phyloP scores from a whole-genome alignment of 92 coral and sea anemone genomes.

The Hydrozoanthus gracilis region DNA sequence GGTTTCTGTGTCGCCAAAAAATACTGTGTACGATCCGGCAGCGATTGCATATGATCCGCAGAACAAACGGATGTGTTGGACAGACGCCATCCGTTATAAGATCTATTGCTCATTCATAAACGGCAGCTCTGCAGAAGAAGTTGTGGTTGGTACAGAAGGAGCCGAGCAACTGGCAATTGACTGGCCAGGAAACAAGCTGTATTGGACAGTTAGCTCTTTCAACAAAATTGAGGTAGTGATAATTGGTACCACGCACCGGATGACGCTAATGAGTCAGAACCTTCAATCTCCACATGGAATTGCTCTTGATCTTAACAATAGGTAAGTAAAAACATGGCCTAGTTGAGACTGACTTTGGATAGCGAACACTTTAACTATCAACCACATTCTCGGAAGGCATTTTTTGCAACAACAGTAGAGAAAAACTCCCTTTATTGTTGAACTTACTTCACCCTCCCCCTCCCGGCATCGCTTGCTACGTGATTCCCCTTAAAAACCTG shows the following conservation, averaged over 20 bases:
- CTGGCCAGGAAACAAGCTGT: slow-evolving; percentile 19
- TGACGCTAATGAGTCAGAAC: neutral
- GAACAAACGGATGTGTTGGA: slow-evolving; percentile 34
- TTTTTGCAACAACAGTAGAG: no score
- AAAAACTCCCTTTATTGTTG: no score
- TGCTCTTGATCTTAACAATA: slow-evolving; percentile 28
- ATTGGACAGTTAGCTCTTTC: slow-evolving; percentile 22
- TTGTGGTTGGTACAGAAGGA: slow-evolving; percentile 7
- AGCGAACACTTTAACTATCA: neutral
- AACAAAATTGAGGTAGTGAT: slow-evolving; percentile 18
- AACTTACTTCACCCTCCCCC: no score
- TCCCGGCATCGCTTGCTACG: no score
- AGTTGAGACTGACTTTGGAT: neutral
- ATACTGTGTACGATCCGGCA: neutral
- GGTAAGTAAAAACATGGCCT: neutral
- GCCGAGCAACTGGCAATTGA: slow-evolving; percentile 28
- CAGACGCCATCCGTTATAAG: slow-evolving; percentile 12
- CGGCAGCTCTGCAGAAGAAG: slow-evolving; percentile 26
- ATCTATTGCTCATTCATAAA: slow-evolving; percentile 25
- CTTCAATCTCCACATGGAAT: slow-evolving; percentile 21
- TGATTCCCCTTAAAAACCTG: no score
- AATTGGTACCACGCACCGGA: neutral
- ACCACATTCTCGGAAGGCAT: no score
- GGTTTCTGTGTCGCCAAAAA: slow-evolving; percentile 5
- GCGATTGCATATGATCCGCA: slow-evolving; percentile 16